Percentiles rank a stretch among this genome's conserved stretches.
Evolutionary conservation across 2,888 invertebrate genomes (phyloP).

Genomic region (Drosophila kanekoi): DNA sequence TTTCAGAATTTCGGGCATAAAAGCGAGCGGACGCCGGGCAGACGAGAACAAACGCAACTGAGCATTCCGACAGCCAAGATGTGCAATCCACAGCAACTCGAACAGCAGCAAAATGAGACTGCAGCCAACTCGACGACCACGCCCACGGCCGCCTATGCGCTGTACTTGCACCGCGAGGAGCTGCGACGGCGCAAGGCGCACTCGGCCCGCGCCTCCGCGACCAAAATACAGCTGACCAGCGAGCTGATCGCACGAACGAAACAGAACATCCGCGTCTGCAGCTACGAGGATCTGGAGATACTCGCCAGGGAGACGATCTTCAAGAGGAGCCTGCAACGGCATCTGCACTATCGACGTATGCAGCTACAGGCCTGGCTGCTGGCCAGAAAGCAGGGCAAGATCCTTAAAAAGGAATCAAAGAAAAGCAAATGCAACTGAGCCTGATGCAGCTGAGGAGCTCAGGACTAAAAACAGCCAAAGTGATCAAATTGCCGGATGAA

Average conservation of each 20-base stretch:
- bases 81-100: slow-evolving; percentile 53
- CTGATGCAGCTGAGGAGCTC: too few relatives aligned
- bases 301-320: slow-evolving; percentile 71
- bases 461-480: slow-evolving; percentile 5
- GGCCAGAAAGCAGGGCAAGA: slow-evolving; percentile 38
- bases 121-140: too few relatives aligned
- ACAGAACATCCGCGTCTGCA: slow-evolving; percentile 61
- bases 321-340: slow-evolving; percentile 57
- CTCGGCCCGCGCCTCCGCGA: slow-evolving; percentile 39
- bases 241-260: slow-evolving; percentile 67
- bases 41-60: slow-evolving; percentile 49
- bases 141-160: slow-evolving; percentile 65
- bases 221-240: slow-evolving; percentile 65
- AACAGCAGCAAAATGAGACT: slow-evolving; percentile 15
- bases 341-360: slow-evolving; percentile 65
- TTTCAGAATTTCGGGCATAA: slow-evolving; percentile 43
- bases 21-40: slow-evolving; percentile 13
- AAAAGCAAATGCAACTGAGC: slow-evolving; percentile 1
- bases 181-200: slow-evolving; percentile 51
- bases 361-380: slow-evolving; percentile 40
- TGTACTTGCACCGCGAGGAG: slow-evolving; percentile 66
- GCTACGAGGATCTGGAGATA: slow-evolving; percentile 61
- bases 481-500: slow-evolving; percentile 10
- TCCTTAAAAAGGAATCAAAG: slow-evolving; percentile 10
- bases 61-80: slow-evolving; percentile 49